Percentiles rank a stretch among this genome's conserved stretches.
These are phyloP conservation scores for Lycophotia porphyrea DNA, from an alignment of 2,888 invertebrate species.

Conservation along the genomic window DNA sequence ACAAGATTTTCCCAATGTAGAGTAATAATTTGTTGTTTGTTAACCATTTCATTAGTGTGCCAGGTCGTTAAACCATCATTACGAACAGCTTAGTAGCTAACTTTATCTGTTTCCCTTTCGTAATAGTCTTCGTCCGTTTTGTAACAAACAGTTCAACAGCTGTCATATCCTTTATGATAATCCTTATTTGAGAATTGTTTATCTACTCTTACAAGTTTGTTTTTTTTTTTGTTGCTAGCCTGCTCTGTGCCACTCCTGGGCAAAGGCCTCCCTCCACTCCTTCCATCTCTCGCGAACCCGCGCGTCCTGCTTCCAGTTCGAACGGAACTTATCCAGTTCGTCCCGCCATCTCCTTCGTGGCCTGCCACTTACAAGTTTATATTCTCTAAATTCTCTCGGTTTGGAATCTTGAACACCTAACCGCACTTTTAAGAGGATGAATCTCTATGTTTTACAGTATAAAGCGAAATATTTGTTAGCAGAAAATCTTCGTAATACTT, in stretches of 20 bases:
- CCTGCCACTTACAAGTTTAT: neutral
- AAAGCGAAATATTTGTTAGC: neutral
- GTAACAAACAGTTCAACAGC: conserved; percentile 11
- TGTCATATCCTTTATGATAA: conserved; percentile 33
- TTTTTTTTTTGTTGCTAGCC: too few species aligned
- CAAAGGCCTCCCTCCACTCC: too few species aligned
- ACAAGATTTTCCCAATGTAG: neutral
- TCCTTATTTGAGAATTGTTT: conserved; percentile 4
- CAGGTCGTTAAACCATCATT: conserved; percentile 50
- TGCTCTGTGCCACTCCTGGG: too few species aligned
- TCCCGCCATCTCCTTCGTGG: too few species aligned
- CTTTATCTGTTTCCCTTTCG: conserved; percentile 48
- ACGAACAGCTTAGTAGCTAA: conserved; percentile 43
- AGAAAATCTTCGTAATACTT: conserved; percentile 6
- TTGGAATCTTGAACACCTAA: neutral
- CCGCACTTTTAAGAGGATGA: neutral
- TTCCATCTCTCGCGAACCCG: too few species aligned
- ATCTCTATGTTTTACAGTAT: neutral
- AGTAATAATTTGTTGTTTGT: conserved; percentile 12
- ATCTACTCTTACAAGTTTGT: neutral
- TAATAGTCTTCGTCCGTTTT: conserved; percentile 35
- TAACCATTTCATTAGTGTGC: conserved; percentile 48
- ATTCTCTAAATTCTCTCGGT: neutral
- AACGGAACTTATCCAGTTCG: too few species aligned
- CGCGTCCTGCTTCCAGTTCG: too few species aligned